Base-by-base conservation (phyloP, 2,888 invertebrate species). In the Drosophila planitibia region DNA sequence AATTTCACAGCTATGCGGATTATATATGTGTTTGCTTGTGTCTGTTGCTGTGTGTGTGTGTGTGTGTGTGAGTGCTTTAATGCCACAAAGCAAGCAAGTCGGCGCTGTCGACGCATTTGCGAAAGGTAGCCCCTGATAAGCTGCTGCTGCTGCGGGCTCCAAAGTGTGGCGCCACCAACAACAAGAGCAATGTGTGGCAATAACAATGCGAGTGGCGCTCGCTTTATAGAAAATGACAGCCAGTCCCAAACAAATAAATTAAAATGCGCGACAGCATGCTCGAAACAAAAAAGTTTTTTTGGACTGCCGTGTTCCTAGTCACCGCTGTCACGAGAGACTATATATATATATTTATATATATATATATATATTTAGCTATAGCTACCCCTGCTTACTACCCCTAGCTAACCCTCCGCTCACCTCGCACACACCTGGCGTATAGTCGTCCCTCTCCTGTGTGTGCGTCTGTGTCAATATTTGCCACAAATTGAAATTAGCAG, bases 211-310 rank as follows among this genome's bases (percentile, higher is more conserved):
- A 74, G 41, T 49, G 47, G 37, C 67, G 71, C 54, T 71, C 52
- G 64, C 71, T 76, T 53, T 82, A 81, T 82, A 85, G 84, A 90
- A 85, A 86, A 85, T 89, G 90, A 86, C 84, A 89, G 89, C 66
- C 68, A 85, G 70, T 81, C 88, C 90, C 86, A 86, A 90, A 86
- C 82, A 90, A 88, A 91, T 90, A 91, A 91, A 91, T 91, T 91
- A 91, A 91, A 91, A 91, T 91, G 91, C 91, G 90, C 89, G 89
- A 91, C 91, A 91, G 87, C 87, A 80, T 81, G 63, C 81, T 81
- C 44, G n/a, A 39, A 39, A 41, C 81, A 74, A 72, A 82, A 89
- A 89, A 74, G 57, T 81, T 83, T 60, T 69, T 57, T 41, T 70
- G 2, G 22, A 44, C 30, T 44, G 33, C 35, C 39, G 25, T 37